These are phyloP conservation scores for Cetoscarus ocellatus DNA, from an alignment of 2,797 vertebrate genomes.

Conservation along the genomic window DNA sequence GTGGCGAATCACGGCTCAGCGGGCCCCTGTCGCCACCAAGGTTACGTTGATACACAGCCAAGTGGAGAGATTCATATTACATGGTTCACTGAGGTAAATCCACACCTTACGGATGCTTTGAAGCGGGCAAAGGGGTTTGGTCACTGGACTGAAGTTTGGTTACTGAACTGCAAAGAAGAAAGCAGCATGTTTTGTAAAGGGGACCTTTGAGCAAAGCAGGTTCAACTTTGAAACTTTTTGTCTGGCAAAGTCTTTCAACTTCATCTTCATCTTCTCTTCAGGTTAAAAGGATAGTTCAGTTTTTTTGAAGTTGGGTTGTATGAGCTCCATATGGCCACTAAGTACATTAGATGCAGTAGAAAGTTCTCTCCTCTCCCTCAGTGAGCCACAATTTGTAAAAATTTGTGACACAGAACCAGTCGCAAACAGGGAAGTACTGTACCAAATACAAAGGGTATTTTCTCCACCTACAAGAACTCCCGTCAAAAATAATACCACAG, in stretches of 20 bases:
- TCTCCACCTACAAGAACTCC: no score
- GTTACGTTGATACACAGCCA: constrained; percentile 20
- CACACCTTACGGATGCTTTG: constrained; percentile 13
- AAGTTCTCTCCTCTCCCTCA: no score
- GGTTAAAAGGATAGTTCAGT: no score
- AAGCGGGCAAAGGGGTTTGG: neutral
- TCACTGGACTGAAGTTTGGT: neutral
- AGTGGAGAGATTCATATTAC: constrained; percentile 26
- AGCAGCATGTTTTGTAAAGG: constrained; percentile 1
- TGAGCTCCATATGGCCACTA: no score
- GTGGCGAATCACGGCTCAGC: neutral
- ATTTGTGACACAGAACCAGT: no score
- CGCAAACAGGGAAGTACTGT: no score
- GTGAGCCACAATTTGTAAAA: no score
- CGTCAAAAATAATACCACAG: no score
- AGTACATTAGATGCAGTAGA: no score
- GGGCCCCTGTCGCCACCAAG: constrained; percentile 24
- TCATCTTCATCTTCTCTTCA: no score
- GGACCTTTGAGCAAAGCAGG: constrained; percentile 8
- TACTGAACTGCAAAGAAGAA: constrained; percentile 1
- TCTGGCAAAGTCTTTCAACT: neutral
- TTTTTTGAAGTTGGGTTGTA: no score
- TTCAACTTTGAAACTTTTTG: neutral
- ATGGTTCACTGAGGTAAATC: constrained; percentile 16
- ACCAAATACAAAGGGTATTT: no score